Percentiles rank a stretch among this genome's conserved stretches.
Evolutionary conservation across 1,140 invertebrate genomes (phyloP).

Genomic region (Sogatella furcifera): DNA sequence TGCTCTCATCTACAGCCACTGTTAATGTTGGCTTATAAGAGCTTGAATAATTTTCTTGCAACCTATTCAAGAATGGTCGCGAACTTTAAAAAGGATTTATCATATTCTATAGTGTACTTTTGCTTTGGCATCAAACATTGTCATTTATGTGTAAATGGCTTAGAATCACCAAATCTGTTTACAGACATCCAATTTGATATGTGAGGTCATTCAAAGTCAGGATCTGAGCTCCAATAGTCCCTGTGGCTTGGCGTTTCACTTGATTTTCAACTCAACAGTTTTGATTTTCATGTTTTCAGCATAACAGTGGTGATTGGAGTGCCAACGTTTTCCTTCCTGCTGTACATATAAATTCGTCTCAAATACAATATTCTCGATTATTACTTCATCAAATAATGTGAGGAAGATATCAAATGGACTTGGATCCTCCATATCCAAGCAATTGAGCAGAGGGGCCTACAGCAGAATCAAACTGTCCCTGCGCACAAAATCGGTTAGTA

Average conservation of each 20-base stretch:
- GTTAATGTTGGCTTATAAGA: not conserved
- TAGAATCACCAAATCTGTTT: constrained; percentile 31
- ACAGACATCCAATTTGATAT: constrained; percentile 31
- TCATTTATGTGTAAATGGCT: constrained; percentile 26
- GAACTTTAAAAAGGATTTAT: constrained; percentile 26
- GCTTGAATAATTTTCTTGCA: no score
- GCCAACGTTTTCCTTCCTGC: constrained; percentile 12
- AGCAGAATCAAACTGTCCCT: not conserved
- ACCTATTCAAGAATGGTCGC: not conserved
- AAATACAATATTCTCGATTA: constrained; percentile 8
- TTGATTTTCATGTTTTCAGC: constrained; percentile 25
- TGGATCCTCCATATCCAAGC: not conserved
- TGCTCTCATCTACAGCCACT: constrained; percentile 22
- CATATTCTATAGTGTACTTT: constrained; percentile 14
- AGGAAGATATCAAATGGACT: not conserved
- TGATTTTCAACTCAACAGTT: constrained; percentile 27
- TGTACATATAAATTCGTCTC: constrained; percentile 21
- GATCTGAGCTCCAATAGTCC: constrained; percentile 31
- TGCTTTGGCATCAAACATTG: constrained; percentile 18
- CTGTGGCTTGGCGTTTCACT: constrained; percentile 22
- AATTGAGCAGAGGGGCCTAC: not conserved
- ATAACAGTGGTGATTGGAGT: constrained; percentile 16
- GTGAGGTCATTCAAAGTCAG: constrained; percentile 28
- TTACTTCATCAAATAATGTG: not conserved
- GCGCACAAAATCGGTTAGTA: not conserved